Evolutionary conservation across 2,113 vertebrate genomes (phyloP), one percentile per base, ranked within the genome.

Genomic region (Peromyscus polionotus): DNA sequence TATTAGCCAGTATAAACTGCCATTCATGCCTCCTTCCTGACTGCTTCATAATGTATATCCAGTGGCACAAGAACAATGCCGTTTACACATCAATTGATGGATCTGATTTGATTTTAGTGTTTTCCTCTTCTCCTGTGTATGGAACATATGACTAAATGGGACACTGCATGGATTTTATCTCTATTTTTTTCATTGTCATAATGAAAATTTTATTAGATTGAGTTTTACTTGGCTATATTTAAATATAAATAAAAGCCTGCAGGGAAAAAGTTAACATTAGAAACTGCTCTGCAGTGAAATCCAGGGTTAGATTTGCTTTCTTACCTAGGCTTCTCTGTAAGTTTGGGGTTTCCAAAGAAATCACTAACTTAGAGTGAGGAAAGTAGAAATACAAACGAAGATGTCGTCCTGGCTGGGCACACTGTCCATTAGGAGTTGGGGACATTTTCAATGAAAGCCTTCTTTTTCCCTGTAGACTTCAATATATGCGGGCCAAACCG

Each of bases 401-500:
- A 24, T 81, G 20, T 14, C 79, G 1, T 26, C 54, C 96, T 92
- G 95, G 86, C 63, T 3, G 45, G 54, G 92, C 87, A 84, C 65
- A 91, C 7, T 75, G 16, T 65, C 33, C 3, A 0, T 79, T 98
- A 99, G 67, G 97, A 98, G 89, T 95, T 68, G 73, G 97, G 95
- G 90, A 92, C 97, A 88, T 99, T 76, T 54, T 54, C 54, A 54
- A 51, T 11, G 51, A 99, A 94, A 72, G 98, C 97, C 98, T 99
- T 99, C 98, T 98, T 99, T 98, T 99, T 99, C 97, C 99, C 99
- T 95, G 99, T 99, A 70, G 99, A 98, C 98, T 99, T 99, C 98
- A 99, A 98, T 99, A 99, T 99, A 98, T 99, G 99, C 76, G 99
- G 99, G 45, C 99, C 99, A 98, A 99, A 99, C 99, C 98, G 80